phyloP scores from a whole-genome alignment of 1,140 invertebrate genomes.

The Ruditapes philippinarum region DNA sequence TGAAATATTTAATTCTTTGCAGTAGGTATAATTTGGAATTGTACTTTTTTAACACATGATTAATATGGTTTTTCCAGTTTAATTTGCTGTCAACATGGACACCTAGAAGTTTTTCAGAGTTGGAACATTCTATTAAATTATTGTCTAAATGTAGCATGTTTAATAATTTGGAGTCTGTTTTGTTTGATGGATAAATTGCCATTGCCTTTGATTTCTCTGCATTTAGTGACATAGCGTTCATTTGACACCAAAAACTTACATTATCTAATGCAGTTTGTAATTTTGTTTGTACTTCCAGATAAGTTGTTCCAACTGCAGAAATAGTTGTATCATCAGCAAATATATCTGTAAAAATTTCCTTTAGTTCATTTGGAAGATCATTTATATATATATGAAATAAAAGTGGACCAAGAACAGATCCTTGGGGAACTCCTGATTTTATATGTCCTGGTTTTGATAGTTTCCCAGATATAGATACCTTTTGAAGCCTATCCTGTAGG shows the following conservation, averaged over 20 bases:
- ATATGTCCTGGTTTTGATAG: not conserved
- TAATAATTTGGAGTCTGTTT: not conserved
- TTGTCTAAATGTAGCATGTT: not conserved
- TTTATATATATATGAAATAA: not conserved
- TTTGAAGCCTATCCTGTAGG: not conserved
- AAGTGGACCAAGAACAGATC: not conserved
- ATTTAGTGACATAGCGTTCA: not conserved
- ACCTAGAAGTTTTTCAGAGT: not conserved
- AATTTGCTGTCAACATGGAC: not conserved
- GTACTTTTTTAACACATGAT: not conserved
- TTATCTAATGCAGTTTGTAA: not conserved
- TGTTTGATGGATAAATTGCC: not conserved
- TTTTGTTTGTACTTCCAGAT: conserved; percentile 1
- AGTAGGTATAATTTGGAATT: not conserved
- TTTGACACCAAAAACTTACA: not conserved
- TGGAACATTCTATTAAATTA: not conserved
- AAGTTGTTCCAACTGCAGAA: not conserved
- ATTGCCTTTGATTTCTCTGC: not conserved
- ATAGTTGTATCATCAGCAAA: not conserved
- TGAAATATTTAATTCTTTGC: not conserved
- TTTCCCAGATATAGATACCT: not conserved
- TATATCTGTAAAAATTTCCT: not conserved
- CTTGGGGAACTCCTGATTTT: not conserved
- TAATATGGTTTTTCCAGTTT: not conserved
- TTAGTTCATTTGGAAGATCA: not conserved